Conservation (phyloP, 2,797 vertebrate genomes). For the Parauchenoglanis punctatus region DNA sequence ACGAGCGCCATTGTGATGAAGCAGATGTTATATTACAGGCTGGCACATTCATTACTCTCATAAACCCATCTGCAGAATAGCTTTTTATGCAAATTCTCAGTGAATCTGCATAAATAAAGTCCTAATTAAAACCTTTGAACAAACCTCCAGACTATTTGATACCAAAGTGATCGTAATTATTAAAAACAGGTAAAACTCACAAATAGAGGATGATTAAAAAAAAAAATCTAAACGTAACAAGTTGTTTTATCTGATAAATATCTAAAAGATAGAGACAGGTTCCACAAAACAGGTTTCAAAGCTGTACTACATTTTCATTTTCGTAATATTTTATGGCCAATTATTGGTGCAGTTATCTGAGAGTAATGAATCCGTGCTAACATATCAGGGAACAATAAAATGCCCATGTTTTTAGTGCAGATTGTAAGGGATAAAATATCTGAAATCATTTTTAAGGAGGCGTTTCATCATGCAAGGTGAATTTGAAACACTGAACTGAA, state of each 20-base stretch:
- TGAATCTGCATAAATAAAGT: constrained; percentile 85
- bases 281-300: constrained; percentile 27
- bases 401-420: background rate
- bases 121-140: constrained; percentile 83
- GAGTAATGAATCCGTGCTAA: constrained; percentile 3
- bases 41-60: constrained; percentile 82
- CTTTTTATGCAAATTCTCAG: constrained; percentile 82
- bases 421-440: constrained; percentile 6
- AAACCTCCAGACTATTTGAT: constrained; percentile 77
- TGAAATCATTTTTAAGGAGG: constrained; percentile 16
- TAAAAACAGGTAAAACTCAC: constrained; percentile 73
- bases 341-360: constrained; percentile 20
- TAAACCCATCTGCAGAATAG: constrained; percentile 86
- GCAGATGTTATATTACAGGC: constrained; percentile 83
- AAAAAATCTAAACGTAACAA: constrained; percentile 50
- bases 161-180: constrained; percentile 77
- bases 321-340: background rate
- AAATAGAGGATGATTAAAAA: constrained; percentile 63
- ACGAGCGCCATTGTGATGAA: constrained; percentile 80
- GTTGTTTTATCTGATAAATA: constrained; percentile 6
- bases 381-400: constrained; percentile 6
- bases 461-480: constrained; percentile 2
- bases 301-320: background rate
- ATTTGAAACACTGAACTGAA: background rate
- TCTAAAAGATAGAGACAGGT: constrained; percentile 15